Base-by-base conservation (phyloP, 2,888 invertebrate species). In the Syritta pipiens region DNA sequence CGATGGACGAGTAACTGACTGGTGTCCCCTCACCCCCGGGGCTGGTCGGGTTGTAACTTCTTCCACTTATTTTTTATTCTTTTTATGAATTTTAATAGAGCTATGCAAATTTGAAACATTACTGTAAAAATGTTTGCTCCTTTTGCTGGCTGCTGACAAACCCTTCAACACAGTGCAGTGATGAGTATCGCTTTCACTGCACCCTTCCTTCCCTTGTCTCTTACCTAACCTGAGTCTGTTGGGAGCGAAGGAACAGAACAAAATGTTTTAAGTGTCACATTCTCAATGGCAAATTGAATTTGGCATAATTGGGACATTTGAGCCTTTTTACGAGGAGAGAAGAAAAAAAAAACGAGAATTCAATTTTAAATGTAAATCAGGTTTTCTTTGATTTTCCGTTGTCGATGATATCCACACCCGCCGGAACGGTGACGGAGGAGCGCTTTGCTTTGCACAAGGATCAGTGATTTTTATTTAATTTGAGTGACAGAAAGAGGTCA, bases 281-380 rank as follows among this genome's bases (percentile, higher is more conserved):
- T 67, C 71, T 76, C 83, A 65, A 81, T 83, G 49, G 59, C 83
- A 84, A 85, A 85, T 85, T 84, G 82, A 82, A 82, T 83, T 83
- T 84, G 85, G 83, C 85, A 84, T 83, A 81, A 83, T 82, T 76
- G 81, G 82, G 75, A 65, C 79, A 81, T 81, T 82, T 79, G 75
- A 82, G 55, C 57, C 74, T 81, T 81, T 63, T 62, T 57, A 26
- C n/a, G 22, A 19, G 2, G 17, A 53, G 30, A 46, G 19, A 53
- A 71, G 71, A 44, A 65, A 40, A 53, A 20, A 40, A 37, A 49
- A 32, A 28, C 19, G 19, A 32, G 63, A 87, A 87, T 87, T 86
- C 82, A 86, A 86, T 87, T 86, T 86, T 75, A 83, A 81, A 87
- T 87, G 86, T 84, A 87, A 87, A 87, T 86, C 77, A 72, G 53